phyloP scores from a whole-genome alignment of 2,113 vertebrate genomes.

The Toxostoma redivivum region DNA sequence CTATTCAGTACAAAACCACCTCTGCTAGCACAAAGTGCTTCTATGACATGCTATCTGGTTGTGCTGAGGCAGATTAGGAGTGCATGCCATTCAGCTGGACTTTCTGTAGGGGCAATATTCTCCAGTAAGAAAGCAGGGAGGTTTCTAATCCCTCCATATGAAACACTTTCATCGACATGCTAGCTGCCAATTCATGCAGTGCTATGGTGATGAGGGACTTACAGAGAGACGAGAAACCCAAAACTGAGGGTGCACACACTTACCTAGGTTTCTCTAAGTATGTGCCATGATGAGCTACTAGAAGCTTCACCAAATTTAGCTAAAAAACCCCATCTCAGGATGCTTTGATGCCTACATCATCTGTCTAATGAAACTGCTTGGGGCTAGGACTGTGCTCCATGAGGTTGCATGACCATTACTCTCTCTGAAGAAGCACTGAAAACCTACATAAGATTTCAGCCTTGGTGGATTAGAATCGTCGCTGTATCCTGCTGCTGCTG shows the following conservation, averaged over 20 bases:
- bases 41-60: background rate
- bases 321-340: background rate
- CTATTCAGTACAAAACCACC: background rate
- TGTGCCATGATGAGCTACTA: background rate
- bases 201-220: background rate
- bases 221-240: background rate
- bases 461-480: background rate
- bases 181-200: background rate
- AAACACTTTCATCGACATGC: background rate
- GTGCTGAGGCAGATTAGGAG: background rate
- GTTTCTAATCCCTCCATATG: accelerated
- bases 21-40: background rate
- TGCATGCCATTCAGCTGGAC: background rate
- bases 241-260: background rate
- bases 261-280: background rate
- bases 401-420: background rate
- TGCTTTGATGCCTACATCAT: background rate
- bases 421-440: background rate
- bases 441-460: background rate
- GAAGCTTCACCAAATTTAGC: background rate
- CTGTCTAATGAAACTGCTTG: background rate
- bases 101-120: background rate
- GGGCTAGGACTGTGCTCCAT: background rate
- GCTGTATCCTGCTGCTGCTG: no score
- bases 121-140: background rate